phyloP scores from a whole-genome alignment of 2,113 vertebrate genomes.

The Phrynosoma platyrhinos region DNA sequence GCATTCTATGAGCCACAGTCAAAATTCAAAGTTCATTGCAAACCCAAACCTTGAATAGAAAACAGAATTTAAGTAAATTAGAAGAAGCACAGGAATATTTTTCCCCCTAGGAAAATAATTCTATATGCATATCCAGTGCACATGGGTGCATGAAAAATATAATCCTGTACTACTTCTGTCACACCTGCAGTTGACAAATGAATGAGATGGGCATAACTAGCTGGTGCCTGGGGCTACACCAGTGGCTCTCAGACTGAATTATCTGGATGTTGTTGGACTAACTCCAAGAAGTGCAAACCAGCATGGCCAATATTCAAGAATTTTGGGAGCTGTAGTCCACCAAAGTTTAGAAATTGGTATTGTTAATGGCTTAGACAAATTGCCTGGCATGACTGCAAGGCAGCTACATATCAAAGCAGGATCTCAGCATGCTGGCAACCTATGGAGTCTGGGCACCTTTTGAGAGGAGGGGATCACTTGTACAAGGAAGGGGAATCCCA shows the following conservation, averaged over 20 bases:
- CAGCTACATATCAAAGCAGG: not conserved
- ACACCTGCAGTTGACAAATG: not conserved
- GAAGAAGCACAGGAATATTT: not conserved
- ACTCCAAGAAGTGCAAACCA: not conserved
- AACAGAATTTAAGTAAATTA: not conserved
- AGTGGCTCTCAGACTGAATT: not conserved
- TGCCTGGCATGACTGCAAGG: not conserved
- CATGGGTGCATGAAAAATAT: not conserved
- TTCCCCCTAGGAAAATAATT: not conserved
- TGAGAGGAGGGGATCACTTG: not conserved
- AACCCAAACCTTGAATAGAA: not conserved
- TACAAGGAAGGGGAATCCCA: not conserved
- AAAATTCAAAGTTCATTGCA: conserved; percentile 6
- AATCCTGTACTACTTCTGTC: not conserved
- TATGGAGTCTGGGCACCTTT: not conserved
- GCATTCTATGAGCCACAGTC: not conserved
- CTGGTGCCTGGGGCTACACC: not conserved
- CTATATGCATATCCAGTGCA: too few relatives aligned
- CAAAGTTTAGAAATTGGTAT: not conserved
- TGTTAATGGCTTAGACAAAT: not conserved
- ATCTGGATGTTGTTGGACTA: not conserved
- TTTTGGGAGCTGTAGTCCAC: not conserved
- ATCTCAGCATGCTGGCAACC: too few relatives aligned
- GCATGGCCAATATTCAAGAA: not conserved
- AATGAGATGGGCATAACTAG: not conserved